Conservation (phyloP, 2,113 vertebrate species). For the Pelvicachromis taeniatus region DNA sequence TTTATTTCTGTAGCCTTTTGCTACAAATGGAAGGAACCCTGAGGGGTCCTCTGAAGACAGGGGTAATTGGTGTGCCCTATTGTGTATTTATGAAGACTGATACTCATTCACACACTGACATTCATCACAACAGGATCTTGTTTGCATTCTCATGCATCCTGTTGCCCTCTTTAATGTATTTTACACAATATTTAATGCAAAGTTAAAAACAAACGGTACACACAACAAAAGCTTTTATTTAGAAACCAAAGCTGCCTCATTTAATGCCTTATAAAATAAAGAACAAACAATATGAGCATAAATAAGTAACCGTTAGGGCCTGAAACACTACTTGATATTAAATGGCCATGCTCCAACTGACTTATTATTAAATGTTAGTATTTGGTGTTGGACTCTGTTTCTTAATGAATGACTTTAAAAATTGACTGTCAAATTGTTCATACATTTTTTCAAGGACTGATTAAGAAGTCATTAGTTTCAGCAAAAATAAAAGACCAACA, state of each 20-base stretch:
- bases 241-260: not conserved
- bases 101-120: not conserved
- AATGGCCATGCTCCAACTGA: not conserved
- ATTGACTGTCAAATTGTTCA: not conserved
- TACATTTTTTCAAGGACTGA: not conserved
- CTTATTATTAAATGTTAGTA: not conserved
- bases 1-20: conserved; percentile 48
- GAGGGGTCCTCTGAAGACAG: not conserved
- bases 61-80: not conserved
- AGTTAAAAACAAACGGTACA: not conserved
- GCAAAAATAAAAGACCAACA: not conserved
- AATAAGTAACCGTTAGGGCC: not conserved
- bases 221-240: not conserved
- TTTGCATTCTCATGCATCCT: not conserved
- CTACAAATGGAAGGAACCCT: conserved; percentile 7
- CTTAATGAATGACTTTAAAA: not conserved
- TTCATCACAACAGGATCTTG: not conserved
- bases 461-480: not conserved
- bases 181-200: not conserved
- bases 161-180: not conserved
- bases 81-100: not conserved
- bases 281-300: not conserved
- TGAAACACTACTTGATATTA: not conserved
- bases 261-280: not conserved
- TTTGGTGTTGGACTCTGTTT: not conserved